Conservation (phyloP, 2,113 vertebrate genomes). For the Budorcas taxicolor region DNA sequence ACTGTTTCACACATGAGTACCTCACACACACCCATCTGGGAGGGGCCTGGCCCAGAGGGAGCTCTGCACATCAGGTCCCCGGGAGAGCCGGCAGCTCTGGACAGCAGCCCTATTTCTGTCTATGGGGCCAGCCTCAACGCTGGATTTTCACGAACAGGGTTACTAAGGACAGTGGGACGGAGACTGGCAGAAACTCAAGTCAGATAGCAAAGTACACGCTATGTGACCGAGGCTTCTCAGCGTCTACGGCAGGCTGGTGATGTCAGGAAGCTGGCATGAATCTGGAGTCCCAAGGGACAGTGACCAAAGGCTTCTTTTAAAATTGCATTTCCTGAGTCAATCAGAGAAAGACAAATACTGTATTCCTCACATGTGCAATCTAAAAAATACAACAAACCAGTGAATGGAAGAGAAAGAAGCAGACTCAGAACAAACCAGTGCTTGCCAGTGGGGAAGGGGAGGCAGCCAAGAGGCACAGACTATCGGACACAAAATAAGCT, state of each 20-base stretch:
- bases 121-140: background rate
- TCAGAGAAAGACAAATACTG: background rate
- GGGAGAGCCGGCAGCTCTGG: accelerated
- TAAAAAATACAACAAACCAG: background rate
- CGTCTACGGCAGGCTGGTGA: accelerated
- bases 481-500: background rate
- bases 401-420: background rate
- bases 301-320: background rate
- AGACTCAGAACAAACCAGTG: background rate
- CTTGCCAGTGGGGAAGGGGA: background rate
- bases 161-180: accelerated
- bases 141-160: background rate
- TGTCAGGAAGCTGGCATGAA: background rate
- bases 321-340: background rate
- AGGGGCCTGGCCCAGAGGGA: background rate
- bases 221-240: background rate
- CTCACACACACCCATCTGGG: background rate
- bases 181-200: background rate
- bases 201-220: background rate
- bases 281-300: background rate
- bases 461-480: background rate
- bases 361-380: background rate
- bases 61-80: background rate
- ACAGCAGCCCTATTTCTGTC: background rate
- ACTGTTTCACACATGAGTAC: accelerated